Evolutionary conservation across 2,888 invertebrate genomes (phyloP).

Genomic region (Yponomeuta cagnagella): DNA sequence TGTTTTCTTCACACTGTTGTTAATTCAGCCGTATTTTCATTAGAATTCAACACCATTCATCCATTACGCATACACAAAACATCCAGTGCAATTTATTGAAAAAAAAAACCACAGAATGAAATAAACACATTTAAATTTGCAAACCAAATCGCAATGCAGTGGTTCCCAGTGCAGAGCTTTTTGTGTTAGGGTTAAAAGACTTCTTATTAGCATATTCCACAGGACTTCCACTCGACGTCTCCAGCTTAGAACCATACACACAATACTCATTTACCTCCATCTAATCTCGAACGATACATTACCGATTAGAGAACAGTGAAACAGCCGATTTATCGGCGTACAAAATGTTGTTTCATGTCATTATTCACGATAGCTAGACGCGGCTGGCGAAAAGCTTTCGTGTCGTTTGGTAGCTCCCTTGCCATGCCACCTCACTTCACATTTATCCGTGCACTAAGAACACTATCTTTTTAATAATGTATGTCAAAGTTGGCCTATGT

Average conservation of each 20-base stretch:
- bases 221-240: conserved; percentile 34
- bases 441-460: not conserved
- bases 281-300: conserved; percentile 42
- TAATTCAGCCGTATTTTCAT: not conserved
- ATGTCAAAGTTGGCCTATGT: not conserved
- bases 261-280: not conserved
- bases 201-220: conserved; percentile 69
- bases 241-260: not conserved
- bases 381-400: conserved; percentile 15
- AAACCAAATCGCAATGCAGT: conserved; percentile 75
- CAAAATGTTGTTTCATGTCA: conserved; percentile 67
- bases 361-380: conserved; percentile 38
- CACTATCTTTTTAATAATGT: conserved; percentile 1
- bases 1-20: not conserved
- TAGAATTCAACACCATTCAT: not conserved
- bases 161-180: conserved; percentile 69
- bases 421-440: not conserved
- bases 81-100: conserved; percentile 8
- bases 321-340: conserved; percentile 59
- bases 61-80: not conserved
- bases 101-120: conserved; percentile 11
- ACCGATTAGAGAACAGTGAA: conserved; percentile 60
- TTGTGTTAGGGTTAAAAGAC: conserved; percentile 67
- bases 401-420: conserved; percentile 11
- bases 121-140: conserved; percentile 50